Percentiles rank a stretch among this genome's conserved stretches.
Evolutionary conservation across 2,113 vertebrate genomes (phyloP).

Genomic region (Rhinolophus sinicus): DNA sequence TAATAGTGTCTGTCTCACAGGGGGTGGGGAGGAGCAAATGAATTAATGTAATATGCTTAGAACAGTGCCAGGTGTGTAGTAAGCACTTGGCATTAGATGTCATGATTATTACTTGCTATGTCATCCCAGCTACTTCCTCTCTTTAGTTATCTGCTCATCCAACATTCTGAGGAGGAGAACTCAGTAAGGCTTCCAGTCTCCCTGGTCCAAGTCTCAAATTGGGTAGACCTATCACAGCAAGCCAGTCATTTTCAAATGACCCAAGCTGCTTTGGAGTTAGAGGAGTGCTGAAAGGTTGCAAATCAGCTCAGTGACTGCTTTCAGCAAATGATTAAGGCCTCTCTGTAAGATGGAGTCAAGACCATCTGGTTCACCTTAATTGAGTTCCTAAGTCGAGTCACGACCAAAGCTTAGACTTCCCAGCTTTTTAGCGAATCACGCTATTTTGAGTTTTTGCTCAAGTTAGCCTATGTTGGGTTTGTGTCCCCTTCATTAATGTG

Average conservation of each 20-base stretch:
- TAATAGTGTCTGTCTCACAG: background rate
- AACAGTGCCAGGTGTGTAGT: background rate
- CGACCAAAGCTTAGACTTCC: background rate
- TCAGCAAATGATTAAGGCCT: background rate
- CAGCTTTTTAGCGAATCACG: background rate
- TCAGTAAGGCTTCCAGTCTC: background rate
- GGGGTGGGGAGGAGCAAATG: background rate
- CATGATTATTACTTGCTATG: background rate
- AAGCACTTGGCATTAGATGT: background rate
- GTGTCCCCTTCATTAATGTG: background rate
- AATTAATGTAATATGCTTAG: background rate
- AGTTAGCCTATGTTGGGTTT: background rate
- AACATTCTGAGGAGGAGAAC: background rate
- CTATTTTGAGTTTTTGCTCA: background rate
- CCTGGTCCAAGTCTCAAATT: background rate
- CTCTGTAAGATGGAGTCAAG: background rate
- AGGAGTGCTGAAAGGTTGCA: background rate
- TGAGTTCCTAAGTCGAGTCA: background rate
- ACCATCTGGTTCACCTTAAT: background rate
- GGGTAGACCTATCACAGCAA: background rate
- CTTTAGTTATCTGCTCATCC: background rate
- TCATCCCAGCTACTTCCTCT: background rate
- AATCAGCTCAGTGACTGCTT: background rate
- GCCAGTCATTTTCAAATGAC: background rate
- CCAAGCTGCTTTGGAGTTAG: background rate